Base-by-base conservation (phyloP, 2,113 vertebrate genomes). In the Myiagra hebetior region DNA sequence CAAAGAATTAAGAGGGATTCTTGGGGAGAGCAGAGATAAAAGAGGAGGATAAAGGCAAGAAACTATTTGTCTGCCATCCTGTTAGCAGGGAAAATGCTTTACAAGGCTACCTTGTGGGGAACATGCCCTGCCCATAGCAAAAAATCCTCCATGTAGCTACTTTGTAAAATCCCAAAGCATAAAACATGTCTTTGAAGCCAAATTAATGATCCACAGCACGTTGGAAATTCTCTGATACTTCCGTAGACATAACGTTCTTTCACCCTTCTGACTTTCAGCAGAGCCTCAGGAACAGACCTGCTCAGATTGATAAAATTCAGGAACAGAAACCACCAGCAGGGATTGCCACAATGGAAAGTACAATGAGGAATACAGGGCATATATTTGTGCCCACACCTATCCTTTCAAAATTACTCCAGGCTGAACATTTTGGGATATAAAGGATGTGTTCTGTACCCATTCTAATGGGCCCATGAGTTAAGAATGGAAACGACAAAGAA, bases 201-300 rank as follows among this genome's bases (percentile, higher is more conserved):
- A 95, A 96, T 87, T 96, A 92, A 96, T 87, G 88, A 94, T 91
- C 95, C 91, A 56, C 46, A 85, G 88, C 90, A 87, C 3, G 3
- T 0, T 85, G 59, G 88, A 93, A 93, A 87, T 91, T 92, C 93
- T 94, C 73, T 93, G 76, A 88, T 80, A 57, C 72, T 89, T 90
- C 83, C 0, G 0, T 22, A 92, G 86, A 88, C 52, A 30, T 41
- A 86, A 95, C 0, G 7, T 64, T 94, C 91, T 92, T 91, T 96
- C 65, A 92, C 83, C 68, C 65, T 84, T 92, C 11, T 91, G 90
- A 75, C 93, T 93, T 94, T 93, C 60, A 90, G 67, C 63, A 64
- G 77, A 96, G 88, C 79, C 76, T 94, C 83, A 35, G 79, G 69
- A 95, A 88, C 52, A 91, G 88, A 84, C 68, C 82, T 81, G 76